Base-by-base conservation (phyloP, 1,140 invertebrate species). In the Drosophila mauritiana region DNA sequence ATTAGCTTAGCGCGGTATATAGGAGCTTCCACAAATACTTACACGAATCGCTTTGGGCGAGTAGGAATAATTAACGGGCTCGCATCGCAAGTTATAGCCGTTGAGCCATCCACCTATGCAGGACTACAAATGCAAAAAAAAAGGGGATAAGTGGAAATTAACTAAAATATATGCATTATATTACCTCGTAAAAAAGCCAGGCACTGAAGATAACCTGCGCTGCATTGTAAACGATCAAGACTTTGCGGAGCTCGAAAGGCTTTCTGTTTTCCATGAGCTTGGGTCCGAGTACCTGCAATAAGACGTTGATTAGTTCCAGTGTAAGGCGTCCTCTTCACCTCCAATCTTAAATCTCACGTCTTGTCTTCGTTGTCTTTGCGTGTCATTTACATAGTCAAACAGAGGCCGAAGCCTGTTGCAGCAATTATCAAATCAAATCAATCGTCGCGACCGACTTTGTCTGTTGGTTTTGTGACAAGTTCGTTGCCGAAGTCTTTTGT, bases 181-280 rank as follows among this genome's bases (percentile, higher is more conserved):
- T 94, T 94, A 97, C 97, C 94, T 97, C 96, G 86, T 96, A 95
- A 88, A 97, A 97, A 43, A 98, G 93, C 95, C 96, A 98, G 7
- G 94, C 79, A 76, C 96, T 97, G 84, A 98, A 96, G 45, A 97
- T 57, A 31, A 98, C 97, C 95, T 98, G 96, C 74, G 95, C 93
- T 39, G 97, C 94, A 93, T 99, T 99, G 92, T 99, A 99, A 48
- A 94, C 92, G 83, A 98, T 95, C 93, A 99, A 94, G 48, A 96
- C 76, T 88, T 94, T 94, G 79, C 96, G 95, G 31, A 99, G 94
- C 86, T 97, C 94, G 80, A 96, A 97, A 8, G 98, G 96, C 94
- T 97, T 96, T 89, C 97, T 94, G 92, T 97, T 96, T 93, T 97
- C 96, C 98, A 99, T 99, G 55, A 97, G 93, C 90, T 94, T 95